Base-by-base conservation (phyloP, 2,797 vertebrate species). In the Hylomyscus alleni region DNA sequence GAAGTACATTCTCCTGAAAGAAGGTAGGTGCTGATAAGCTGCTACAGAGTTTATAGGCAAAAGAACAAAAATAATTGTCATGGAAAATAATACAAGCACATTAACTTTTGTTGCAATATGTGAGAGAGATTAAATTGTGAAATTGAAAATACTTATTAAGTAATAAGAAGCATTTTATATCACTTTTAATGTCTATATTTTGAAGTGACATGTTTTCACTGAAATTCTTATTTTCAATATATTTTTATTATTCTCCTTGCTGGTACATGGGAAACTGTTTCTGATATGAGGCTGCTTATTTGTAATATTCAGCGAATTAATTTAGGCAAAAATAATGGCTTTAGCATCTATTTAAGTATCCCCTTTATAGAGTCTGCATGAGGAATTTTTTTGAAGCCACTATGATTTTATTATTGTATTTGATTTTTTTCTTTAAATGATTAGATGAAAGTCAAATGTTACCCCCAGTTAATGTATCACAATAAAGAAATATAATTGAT, bases 1-100 rank as follows among this genome's bases (percentile, higher is more conserved):
- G 85, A 97, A 95, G 80, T 95, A 52, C 91, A 95, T 97, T 97
- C 91, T 95, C 89, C 83, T 94, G 94, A 95, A 97, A 93, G 95
- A 94, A 97, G 86, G 96, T 96, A 95, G 78, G 93, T 90, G 94
- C 91, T 97, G 95, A 97, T 98, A 97, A 97, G 96, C 93, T 85
- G 78, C 93, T 89, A 92, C 40, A 90, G 87, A 95, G 95, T 95
- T 97, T 97, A 97, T 37, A 93, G 58, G 91, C 91, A 56, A 94
- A 91, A 86, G 96, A 97, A 96, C 86, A 97, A 95, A 97, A 97
- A 90, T 95, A 96, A 97, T 96, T 95, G 93, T 95, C 29, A 67
- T 90, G 76, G 80, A 90, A 95, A 97, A 97, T 81, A 97, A 93
- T 95, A 94, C 83, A 97, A 95, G 37, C 60, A 20, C 87, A 95